Base-by-base conservation (phyloP, 1,140 invertebrate genomes). In the Drosophila teissieri region DNA sequence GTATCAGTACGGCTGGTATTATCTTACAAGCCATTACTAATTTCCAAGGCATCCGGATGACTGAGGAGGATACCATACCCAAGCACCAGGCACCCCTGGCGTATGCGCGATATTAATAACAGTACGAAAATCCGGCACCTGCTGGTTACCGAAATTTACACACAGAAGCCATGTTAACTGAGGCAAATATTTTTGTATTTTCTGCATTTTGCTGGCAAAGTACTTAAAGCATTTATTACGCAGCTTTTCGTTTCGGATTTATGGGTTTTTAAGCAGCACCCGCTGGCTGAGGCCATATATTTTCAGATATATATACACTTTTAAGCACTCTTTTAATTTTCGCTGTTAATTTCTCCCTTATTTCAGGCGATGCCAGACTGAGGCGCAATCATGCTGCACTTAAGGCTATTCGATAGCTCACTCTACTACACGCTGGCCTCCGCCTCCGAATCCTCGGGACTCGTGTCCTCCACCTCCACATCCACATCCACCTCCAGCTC, bases 401-500 rank as follows among this genome's bases (percentile, higher is more conserved):
- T 89, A 63, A 80, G 80, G 62, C 73, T 89, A 49, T 89, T 89
- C 57, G 84, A 90, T 80, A 89, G 69, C 68, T 78, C 84, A 14
- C 73, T 84, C 19, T 80, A 84, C 51, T 77, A 77, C 36, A 68
- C 72, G 15, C 55, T 84, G 57, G 65, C 84, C 56, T 77, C 83
- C 31, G 67, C 55, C 17, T 73, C 84, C 3, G 56, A 49, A 19
- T 36, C 48, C 11, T 40, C 51, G 17, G 15, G 12, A 11, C 22
- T 49, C 48, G 52, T 46, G 24, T 61, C 64, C 51, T 34, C 39
- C 52, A 19, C 24, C 24, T 22, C 42, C 27, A 22, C 22, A 2
- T 22, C 22, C 19, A 22, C 19, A 1, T 22, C 19, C 22, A 24
- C 22, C 3, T 24, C 22, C 22, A 22, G 1, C 0, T 22, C 22